These are phyloP conservation scores for Cheilosia soror DNA, from an alignment of 2,888 invertebrate species.

Conservation along the genomic window DNA sequence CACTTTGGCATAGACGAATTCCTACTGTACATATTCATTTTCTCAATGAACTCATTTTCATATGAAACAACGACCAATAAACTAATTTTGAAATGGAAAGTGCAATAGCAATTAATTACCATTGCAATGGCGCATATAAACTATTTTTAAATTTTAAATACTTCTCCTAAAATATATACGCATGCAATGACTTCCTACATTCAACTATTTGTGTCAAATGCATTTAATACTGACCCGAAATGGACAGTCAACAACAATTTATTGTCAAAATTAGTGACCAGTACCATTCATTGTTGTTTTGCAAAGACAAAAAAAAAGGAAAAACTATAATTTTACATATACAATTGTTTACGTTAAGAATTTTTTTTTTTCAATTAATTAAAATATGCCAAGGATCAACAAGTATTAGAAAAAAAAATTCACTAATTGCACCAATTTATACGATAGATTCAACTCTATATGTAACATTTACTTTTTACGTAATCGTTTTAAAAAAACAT, in stretches of 20 bases:
- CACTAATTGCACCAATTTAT: background rate
- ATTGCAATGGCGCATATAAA: constrained; percentile 32
- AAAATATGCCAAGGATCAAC: background rate
- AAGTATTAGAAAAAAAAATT: background rate
- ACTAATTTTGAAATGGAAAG: too few species aligned
- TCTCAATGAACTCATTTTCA: constrained; percentile 46
- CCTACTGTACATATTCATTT: background rate
- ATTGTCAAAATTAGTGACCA: constrained; percentile 3
- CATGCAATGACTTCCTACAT: constrained; percentile 40
- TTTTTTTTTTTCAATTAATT: background rate
- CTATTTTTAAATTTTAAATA: constrained; percentile 58
- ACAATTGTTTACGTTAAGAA: background rate
- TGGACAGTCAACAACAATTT: constrained; percentile 32
- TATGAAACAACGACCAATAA: constrained; percentile 1
- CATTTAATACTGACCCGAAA: constrained; percentile 8
- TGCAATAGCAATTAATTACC: constrained; percentile 12
- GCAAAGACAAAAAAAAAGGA: too few species aligned
- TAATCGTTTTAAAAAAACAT: constrained; percentile 45
- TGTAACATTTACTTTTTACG: constrained; percentile 64
- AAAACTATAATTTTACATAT: too few species aligned
- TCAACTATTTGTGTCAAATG: constrained; percentile 50
- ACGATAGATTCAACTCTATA: constrained; percentile 20
- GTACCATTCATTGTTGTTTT: background rate
- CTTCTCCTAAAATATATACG: constrained; percentile 24
- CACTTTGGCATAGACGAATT: too few species aligned